These are phyloP conservation scores for Tauraco hartlaubi DNA, from an alignment of 2,797 vertebrate species.

Conservation along the genomic window DNA sequence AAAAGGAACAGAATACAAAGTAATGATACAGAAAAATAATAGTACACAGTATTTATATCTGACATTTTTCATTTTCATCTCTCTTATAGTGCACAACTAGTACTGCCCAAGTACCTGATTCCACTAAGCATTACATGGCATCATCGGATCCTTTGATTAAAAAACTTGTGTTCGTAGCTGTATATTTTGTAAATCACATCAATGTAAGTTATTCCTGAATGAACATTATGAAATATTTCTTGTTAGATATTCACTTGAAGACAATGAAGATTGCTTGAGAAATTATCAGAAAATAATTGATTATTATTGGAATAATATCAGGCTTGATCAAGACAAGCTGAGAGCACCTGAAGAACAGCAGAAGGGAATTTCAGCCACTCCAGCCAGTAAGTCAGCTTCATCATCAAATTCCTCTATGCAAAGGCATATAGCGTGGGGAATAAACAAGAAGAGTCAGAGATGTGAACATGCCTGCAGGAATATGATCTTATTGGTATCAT, in stretches of 20 bases:
- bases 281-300: not conserved
- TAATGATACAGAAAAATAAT: not conserved
- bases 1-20: not conserved
- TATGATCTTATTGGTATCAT: too few relatives aligned
- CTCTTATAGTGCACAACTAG: not conserved
- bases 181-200: not conserved
- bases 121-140: not conserved
- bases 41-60: fast-evolving
- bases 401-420: too few relatives aligned
- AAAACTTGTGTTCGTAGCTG: not conserved
- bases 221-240: not conserved
- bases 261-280: not conserved
- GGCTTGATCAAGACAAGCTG: too few relatives aligned
- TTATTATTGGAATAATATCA: too few relatives aligned
- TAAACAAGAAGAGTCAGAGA: too few relatives aligned
- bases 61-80: not conserved
- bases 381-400: too few relatives aligned
- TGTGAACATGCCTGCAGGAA: too few relatives aligned
- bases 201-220: not conserved
- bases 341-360: too few relatives aligned
- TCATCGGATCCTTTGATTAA: not conserved
- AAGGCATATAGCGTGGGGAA: too few relatives aligned
- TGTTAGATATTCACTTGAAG: not conserved
- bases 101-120: not conserved
- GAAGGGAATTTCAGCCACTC: too few relatives aligned